phyloP scores from a whole-genome alignment of 2,888 invertebrate species.

The Ischnura elegans region DNA sequence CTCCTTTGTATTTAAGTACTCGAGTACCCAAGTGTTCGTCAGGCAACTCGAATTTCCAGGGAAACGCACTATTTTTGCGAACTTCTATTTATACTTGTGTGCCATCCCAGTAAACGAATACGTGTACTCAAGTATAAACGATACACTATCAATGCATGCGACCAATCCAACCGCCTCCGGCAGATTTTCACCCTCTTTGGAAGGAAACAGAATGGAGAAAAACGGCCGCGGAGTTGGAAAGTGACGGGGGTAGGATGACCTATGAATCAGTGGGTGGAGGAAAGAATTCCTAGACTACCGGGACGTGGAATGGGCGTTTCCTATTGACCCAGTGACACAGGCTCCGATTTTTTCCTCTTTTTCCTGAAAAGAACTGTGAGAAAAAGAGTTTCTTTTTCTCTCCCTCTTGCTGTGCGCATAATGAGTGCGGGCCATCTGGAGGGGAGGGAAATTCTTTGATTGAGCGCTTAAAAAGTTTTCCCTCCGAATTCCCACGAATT shows the following conservation, averaged over 20 bases:
- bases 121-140: too few relatives aligned
- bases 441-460: background rate
- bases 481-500: background rate
- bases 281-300: background rate
- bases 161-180: too few relatives aligned
- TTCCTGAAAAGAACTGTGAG: background rate
- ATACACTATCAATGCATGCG: too few relatives aligned
- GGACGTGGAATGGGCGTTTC: background rate
- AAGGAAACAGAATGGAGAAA: too few relatives aligned
- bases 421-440: background rate
- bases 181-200: too few relatives aligned
- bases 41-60: too few relatives aligned
- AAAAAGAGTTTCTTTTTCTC: conserved; percentile 32
- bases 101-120: too few relatives aligned
- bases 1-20: too few relatives aligned
- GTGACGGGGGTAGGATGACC: conserved; percentile 28
- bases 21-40: too few relatives aligned
- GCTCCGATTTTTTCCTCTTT: background rate
- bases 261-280: background rate
- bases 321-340: conserved; percentile 54
- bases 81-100: too few relatives aligned
- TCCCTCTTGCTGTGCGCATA: background rate
- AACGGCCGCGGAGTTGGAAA: conserved; percentile 5
- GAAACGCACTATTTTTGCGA: too few relatives aligned
- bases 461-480: background rate